Evolutionary conservation across 2,888 invertebrate species (phyloP), one percentile per base, ranked within the genome.

Genomic region (Trissolcus japonicus): DNA sequence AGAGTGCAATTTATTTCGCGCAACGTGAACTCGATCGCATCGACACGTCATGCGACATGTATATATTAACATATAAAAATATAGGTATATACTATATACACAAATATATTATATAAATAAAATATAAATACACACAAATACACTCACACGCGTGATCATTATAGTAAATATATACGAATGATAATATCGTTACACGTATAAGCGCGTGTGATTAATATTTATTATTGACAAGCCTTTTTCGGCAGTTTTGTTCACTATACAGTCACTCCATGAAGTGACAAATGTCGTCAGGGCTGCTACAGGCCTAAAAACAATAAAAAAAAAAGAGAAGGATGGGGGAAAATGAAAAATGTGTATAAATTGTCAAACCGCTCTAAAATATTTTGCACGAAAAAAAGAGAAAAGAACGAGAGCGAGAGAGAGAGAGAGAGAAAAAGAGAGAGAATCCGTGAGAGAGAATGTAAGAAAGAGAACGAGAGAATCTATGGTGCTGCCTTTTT

Each of bases 111-210:
- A 82, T 82, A 81, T 83, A 83, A 76, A 82, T 17, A 51, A 51
- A 61, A 82, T 81, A 81, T 79, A 79, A 74, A 69, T 63, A 78
- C 61, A 76, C 60, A 77, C 60, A 63, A 54, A 79, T 63, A 75
- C 61, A 57, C 48, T 69, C 67, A 78, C 65, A 77, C 76, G 69
- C 79, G 71, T 79, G 73, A 77, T 80, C 78, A 80, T 79, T 68
- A 79, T 76, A 66, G 75, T 81, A 81, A 80, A 65, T 81, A 82
- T 82, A 35, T 35, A 79, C 81, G 80, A 67, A 60, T 71, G 54
- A 82, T 80, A 80, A 82, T 82, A 82, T 83, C 82, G 81, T 83
- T 83, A 83, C 80, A 83, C 81, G 79, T 81, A 35, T 35, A 79
- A 82, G 81, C 80, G 80, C 79, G 76, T 76, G 77, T 78, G 73